Evolutionary conservation across 2,113 vertebrate genomes (phyloP).

Genomic region (Ariopsis seemanni): DNA sequence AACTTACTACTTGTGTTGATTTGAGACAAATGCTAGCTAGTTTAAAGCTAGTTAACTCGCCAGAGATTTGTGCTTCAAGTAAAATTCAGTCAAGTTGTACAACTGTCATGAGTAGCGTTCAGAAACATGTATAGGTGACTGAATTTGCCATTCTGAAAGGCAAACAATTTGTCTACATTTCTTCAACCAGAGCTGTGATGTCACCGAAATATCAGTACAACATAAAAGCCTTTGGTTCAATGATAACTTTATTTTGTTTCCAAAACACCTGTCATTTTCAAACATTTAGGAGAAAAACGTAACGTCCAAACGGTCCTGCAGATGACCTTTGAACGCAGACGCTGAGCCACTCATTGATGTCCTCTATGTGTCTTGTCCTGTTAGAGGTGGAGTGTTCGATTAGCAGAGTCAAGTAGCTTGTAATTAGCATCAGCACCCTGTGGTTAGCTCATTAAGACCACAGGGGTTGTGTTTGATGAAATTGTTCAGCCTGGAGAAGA

Average conservation of each 20-base stretch:
- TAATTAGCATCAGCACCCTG: conserved; percentile 45
- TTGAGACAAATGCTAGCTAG: neutral
- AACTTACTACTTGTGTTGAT: neutral
- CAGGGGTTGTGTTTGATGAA: conserved; percentile 33
- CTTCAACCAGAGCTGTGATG: neutral
- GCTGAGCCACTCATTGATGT: neutral
- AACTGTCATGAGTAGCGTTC: neutral
- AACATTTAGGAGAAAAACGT: neutral
- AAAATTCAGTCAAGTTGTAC: neutral
- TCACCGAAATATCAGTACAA: neutral
- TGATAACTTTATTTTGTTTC: neutral
- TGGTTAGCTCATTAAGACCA: conserved; percentile 38
- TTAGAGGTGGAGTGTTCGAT: conserved; percentile 18
- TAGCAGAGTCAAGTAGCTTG: conserved; percentile 38
- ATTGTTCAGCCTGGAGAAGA: conserved; percentile 31
- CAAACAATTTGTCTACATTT: neutral
- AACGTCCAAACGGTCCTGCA: neutral
- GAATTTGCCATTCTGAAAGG: neutral
- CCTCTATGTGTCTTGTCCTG: neutral
- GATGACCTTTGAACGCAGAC: neutral
- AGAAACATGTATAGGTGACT: too few relatives aligned
- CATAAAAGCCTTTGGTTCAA: neutral
- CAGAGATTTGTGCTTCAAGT: neutral
- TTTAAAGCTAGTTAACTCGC: neutral
- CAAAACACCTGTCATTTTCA: neutral